Conservation (phyloP, 2,797 vertebrate genomes). For the Peromyscus attwateri region DNA sequence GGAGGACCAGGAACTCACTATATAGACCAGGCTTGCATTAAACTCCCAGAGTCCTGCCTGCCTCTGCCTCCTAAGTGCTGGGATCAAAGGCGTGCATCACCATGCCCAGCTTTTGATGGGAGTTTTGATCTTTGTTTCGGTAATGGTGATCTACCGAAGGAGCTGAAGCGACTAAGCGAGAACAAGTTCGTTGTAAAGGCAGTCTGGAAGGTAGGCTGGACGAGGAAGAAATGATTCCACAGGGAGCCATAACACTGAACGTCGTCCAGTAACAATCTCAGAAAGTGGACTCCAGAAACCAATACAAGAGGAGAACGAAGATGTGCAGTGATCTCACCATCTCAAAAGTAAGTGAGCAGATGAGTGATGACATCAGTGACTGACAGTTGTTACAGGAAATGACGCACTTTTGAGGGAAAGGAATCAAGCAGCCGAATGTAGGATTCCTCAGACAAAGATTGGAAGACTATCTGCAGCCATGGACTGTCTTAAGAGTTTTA, state of each 20-base stretch:
- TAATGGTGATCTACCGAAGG: not conserved
- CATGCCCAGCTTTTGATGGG: not conserved
- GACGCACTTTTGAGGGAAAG: not conserved
- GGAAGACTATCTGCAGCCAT: not conserved
- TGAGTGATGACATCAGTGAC: not conserved
- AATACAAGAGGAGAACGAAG: not conserved
- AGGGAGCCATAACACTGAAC: not conserved
- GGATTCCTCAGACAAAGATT: not conserved
- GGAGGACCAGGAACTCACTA: not conserved
- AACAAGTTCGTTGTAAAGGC: not conserved
- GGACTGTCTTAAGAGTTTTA: not conserved
- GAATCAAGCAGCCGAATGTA: not conserved
- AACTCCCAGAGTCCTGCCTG: not conserved
- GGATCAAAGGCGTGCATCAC: not conserved
- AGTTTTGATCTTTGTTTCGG: not conserved
- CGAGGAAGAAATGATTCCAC: not conserved
- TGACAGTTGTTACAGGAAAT: not conserved
- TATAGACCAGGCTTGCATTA: not conserved
- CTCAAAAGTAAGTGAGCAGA: not conserved
- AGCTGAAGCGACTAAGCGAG: not conserved
- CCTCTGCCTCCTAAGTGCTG: not conserved
- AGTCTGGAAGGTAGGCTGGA: not conserved
- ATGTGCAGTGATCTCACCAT: not conserved
- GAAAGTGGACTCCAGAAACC: not conserved
- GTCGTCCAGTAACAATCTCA: not conserved